Evolutionary conservation across 37 sponge, comb jelly and placozoan species (phyloP).

Genomic region (Halisarca cf. caerulea): DNA sequence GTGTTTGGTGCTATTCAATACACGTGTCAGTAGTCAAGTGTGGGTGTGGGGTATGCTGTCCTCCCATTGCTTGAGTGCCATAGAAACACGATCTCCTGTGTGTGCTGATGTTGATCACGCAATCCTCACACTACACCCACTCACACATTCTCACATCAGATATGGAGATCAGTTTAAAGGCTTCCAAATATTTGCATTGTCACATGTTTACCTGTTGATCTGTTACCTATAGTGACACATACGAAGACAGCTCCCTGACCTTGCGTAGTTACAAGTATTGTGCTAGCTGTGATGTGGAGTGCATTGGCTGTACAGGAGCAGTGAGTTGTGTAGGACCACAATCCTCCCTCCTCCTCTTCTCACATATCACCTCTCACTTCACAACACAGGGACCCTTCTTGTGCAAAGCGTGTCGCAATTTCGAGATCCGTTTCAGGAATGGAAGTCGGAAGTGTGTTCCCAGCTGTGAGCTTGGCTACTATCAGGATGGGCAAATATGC

Average conservation of each 20-base stretch:
- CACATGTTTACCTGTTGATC: no score
- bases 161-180: no score
- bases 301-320: conserved; percentile 49
- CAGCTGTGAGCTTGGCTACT: conserved; percentile 45
- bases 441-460: conserved; percentile 31
- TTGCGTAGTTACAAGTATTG: conserved; percentile 2
- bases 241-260: conserved; percentile 15
- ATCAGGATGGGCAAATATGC: conserved; percentile 16
- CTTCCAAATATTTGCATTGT: no score
- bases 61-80: no score
- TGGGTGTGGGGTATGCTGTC: no score
- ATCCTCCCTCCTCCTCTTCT: background rate
- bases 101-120: no score
- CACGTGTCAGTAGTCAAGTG: no score
- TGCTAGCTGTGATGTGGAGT: conserved; percentile 50
- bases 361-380: background rate
- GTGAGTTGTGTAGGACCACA: background rate
- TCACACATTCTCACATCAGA: no score
- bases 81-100: no score
- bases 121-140: no score
- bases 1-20: no score
- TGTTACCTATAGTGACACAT: conserved; percentile 14
- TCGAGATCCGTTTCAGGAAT: background rate
- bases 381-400: conserved; percentile 45
- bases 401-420: conserved; percentile 45